Evolutionary conservation across 2,797 vertebrate genomes (phyloP).

Genomic region (Carduelis carduelis): DNA sequence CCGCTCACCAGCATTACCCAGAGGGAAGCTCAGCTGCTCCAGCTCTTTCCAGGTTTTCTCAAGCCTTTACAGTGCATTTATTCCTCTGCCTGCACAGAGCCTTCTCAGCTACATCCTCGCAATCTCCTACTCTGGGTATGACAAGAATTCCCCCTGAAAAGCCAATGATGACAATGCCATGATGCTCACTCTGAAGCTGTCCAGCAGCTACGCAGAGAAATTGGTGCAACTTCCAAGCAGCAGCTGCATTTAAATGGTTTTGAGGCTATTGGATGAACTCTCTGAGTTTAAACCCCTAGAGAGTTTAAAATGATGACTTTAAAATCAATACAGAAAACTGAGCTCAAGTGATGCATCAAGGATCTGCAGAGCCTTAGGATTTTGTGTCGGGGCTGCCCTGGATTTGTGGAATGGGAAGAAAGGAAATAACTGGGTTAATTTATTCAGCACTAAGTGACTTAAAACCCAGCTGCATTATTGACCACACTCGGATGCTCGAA

Average conservation of each 20-base stretch:
- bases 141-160: background rate
- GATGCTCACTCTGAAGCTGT: background rate
- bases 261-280: rapidly evolving
- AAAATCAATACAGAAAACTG: background rate
- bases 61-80: background rate
- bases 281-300: background rate
- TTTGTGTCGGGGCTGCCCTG: background rate
- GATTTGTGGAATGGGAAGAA: background rate
- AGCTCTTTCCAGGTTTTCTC: background rate
- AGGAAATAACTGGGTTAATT: background rate
- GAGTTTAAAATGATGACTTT: background rate
- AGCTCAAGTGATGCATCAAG: rapidly evolving
- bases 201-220: background rate
- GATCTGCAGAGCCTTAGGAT: background rate
- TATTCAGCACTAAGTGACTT: background rate
- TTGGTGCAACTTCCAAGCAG: rapidly evolving
- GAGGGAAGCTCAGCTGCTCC: background rate
- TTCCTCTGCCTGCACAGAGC: background rate
- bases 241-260: background rate
- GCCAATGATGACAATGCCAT: rapidly evolving
- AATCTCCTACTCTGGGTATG: background rate
- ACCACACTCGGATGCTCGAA: background rate
- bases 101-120: background rate
- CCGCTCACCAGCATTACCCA: rapidly evolving
- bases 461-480: background rate